Evolutionary conservation across 2,113 vertebrate genomes (phyloP).

Genomic region (Melozone crissalis): DNA sequence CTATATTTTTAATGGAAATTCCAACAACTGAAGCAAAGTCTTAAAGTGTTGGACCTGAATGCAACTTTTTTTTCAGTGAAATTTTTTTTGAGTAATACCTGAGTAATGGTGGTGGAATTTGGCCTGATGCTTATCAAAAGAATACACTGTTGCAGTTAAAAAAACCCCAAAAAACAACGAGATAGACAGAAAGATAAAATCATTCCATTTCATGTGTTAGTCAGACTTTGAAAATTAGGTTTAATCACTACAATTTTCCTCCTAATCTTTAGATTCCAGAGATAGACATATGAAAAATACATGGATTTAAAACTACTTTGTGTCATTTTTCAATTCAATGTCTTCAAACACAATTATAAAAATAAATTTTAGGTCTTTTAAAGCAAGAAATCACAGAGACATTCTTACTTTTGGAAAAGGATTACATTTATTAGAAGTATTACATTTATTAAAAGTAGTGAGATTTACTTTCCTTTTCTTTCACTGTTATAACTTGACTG

Average conservation of each 20-base stretch:
- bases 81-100: not conserved
- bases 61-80: rapidly evolving
- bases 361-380: not conserved
- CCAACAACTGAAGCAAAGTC: not conserved
- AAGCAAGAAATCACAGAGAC: not conserved
- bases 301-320: not conserved
- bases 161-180: not conserved
- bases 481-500: not conserved
- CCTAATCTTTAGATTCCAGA: not conserved
- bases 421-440: not conserved
- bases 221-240: not conserved
- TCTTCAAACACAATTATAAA: not conserved
- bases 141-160: not conserved
- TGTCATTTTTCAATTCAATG: not conserved
- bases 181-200: not conserved
- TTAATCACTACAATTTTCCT: not conserved
- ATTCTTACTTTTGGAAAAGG: not conserved
- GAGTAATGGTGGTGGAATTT: not conserved
- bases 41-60: not conserved
- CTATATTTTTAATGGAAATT: not conserved
- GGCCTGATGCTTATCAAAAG: not conserved
- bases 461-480: not conserved
- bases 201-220: not conserved
- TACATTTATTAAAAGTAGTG: not conserved
- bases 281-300: not conserved